These are phyloP conservation scores for Cephus spinipes DNA, from an alignment of 2,888 invertebrate species.

Conservation along the genomic window DNA sequence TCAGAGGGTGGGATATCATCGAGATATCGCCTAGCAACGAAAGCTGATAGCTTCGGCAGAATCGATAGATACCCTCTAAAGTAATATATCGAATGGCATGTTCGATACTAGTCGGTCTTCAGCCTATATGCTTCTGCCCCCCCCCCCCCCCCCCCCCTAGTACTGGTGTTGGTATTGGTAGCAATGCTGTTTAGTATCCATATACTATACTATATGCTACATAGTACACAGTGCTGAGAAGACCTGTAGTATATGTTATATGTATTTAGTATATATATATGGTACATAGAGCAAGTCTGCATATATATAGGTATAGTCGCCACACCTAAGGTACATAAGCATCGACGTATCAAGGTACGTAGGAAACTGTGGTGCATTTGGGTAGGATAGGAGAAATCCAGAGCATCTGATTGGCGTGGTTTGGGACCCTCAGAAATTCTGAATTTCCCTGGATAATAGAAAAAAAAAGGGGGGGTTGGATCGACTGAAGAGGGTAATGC, in stretches of 20 bases:
- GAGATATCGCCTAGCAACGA: constrained; percentile 63
- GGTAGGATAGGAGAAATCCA: background rate
- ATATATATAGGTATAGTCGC: background rate
- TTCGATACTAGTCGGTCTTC: background rate
- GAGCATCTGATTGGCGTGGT: background rate
- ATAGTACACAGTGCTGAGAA: background rate
- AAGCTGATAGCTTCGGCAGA: constrained; percentile 57
- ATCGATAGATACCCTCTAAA: constrained; percentile 56
- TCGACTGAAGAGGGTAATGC: background rate
- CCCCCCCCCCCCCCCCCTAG: background rate
- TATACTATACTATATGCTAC: background rate
- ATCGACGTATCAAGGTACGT: background rate
- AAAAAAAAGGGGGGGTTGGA: background rate
- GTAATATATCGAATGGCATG: constrained; percentile 42
- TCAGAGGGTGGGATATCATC: constrained; percentile 46
- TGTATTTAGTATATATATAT: background rate
- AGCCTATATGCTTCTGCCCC: background rate
- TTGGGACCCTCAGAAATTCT: background rate
- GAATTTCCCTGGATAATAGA: background rate
- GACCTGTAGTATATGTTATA: background rate
- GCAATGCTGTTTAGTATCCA: background rate
- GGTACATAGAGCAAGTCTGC: background rate
- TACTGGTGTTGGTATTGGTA: background rate
- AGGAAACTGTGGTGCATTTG: background rate
- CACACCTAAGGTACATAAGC: background rate